Evolutionary conservation across 2,113 vertebrate species (phyloP), one percentile per base, ranked within the genome.

Genomic region (Chaetops frenatus): DNA sequence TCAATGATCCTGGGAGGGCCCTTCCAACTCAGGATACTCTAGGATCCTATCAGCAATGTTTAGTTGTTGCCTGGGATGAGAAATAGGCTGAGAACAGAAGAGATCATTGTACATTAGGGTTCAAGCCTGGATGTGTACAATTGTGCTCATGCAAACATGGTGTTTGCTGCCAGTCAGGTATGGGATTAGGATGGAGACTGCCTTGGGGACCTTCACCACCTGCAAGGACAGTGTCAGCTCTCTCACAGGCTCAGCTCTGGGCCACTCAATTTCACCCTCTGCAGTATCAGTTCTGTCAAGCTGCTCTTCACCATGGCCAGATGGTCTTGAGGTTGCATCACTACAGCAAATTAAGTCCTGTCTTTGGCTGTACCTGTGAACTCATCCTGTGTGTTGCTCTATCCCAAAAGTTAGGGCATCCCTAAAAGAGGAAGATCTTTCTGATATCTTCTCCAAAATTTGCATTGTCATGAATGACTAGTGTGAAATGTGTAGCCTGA

Each of bases 231-330:
- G 17, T 23, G 23, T 35, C n/a, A 74, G 8, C 19, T 73, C 23
- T 29, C 47, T 53, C 29, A 15, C 27, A 35, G 27, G 10, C 8
- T 90, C 38, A 36, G 12, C 10, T 86, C n/a, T 65, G 28, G 31
- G 22, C 9, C 22, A 17, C 18, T 61, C 6, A 0, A 60, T 4
- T 60, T 83, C 25, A 42, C 2, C 3, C 2, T 67, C 11, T 71
- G 35, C 9, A 25, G 12, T 8, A 23, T 19, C 51, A 67, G 20
- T 64, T 44, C 15, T 48, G 22, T n/a, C 5, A 12, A 78, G 45
- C 2, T 36, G 6, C 8, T 66, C 9, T 3, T 89, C 8, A 15
- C 2, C 1, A 0, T 0, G 0, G 16, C 27, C 21, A 66, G 23
- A 35, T 18, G 28, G 4, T 36, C 31, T 64, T 48, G 56, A 73